These are phyloP conservation scores for Margarornis squamiger DNA, from an alignment of 2,797 vertebrate species.

Conservation along the genomic window DNA sequence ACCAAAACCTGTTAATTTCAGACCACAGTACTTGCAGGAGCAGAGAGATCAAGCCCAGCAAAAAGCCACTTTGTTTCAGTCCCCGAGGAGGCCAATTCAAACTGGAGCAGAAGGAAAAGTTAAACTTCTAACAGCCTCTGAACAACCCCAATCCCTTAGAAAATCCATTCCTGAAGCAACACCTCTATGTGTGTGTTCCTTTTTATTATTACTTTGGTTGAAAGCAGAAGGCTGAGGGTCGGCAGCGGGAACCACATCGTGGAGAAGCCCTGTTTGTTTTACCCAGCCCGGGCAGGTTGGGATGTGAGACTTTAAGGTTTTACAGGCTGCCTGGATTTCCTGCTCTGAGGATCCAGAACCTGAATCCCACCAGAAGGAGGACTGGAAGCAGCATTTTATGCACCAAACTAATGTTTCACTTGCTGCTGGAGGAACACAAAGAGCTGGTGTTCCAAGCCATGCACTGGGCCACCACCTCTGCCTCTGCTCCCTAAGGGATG, in stretches of 20 bases:
- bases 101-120: conserved; percentile 27
- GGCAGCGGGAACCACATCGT: background rate
- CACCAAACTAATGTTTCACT: background rate
- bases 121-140: conserved; percentile 13
- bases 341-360: background rate
- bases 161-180: conserved; percentile 48
- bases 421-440: background rate
- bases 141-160: background rate
- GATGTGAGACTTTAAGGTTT: conserved; percentile 14
- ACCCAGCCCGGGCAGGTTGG: background rate
- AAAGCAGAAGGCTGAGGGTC: conserved; percentile 30
- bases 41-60: conserved; percentile 15
- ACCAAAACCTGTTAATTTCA: background rate
- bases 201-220: conserved; percentile 43
- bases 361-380: background rate
- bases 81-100: conserved; percentile 19
- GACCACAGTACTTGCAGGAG: background rate
- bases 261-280: conserved; percentile 18
- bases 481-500: background rate
- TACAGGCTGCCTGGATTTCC: conserved; percentile 46
- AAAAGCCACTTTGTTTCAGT: conserved; percentile 26
- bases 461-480: background rate
- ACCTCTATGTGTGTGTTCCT: conserved; percentile 43
- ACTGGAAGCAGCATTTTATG: conserved; percentile 6
- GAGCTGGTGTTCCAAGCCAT: background rate